Evolutionary conservation across 2,888 invertebrate genomes (phyloP), one percentile per base, ranked within the genome.

Genomic region (Tillus elongatus): DNA sequence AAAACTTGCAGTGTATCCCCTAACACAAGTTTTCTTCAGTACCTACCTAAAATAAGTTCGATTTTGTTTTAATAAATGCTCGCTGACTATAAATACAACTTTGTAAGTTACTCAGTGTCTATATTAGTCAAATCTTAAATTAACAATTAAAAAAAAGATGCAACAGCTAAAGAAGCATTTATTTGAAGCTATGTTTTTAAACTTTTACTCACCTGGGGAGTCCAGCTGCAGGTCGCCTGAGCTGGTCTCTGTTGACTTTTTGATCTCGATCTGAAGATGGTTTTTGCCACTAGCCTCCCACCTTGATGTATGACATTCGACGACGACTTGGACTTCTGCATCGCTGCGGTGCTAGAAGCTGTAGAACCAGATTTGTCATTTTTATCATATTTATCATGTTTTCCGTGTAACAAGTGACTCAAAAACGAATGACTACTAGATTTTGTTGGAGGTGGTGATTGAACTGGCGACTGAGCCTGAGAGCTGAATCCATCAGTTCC

Each of bases 301-400:
- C 74, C 72, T 52, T 74, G 74, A 52, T 85, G 84, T 61, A 87
- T 82, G 62, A 88, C 86, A 69, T 84, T 86, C 60, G 86, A 84
- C 50, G 86, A 84, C 15, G 87, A 87, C 65, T 88, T 86, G 57
- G 87, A 88, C 71, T 88, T 89, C 76, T 88, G 87, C 88, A 88
- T 88, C 63, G 77, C 77, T 55, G 64, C 62, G 53, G 66, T 67
- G 69, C 78, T 77, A 69, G 74, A 66, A 56, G 57, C 50, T 42
- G 52, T 53, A 42, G 57, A 52, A 50, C 57, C 46, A 46, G 60
- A 47, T 41, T 45, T 42, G 9, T 32, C 31, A 19, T 15, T 30
- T 39, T 40, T 43, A 45, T 55, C 54, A 35, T 56, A 47, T 45
- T 53, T 52, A 34, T 54, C 59, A 48, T 66, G 64, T 49, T 70